Evolutionary conservation across 2,113 vertebrate genomes (phyloP), one percentile per base, ranked within the genome.

Genomic region (Dicerorhinus sumatrensis): DNA sequence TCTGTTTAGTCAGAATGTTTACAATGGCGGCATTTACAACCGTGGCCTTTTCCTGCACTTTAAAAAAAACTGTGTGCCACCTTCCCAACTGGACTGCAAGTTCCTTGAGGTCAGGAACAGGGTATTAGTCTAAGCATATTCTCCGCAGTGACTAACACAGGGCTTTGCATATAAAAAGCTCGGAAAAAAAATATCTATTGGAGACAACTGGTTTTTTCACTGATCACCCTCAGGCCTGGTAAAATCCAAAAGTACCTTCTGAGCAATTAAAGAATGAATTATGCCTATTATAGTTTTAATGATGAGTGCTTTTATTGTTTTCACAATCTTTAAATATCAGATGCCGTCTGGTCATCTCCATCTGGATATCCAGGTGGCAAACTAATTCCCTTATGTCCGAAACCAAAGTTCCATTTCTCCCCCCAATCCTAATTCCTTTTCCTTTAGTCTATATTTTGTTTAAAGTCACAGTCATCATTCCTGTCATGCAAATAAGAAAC

Each of bases 221-320:
- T 77, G 36, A 86, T 90, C 82, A 90, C 11, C 3, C 21, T 60
- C 16, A 79, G 36, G 18, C 29, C 6, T 82, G 39, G 27, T 75
- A 91, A 95, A 91, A 91, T 23, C 9, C 10, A 67, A 46, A 82
- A 72, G 14, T 36, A 62, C 2, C 46, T 92, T 88, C 83, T 62
- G 9, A 94, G 81, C 83, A 91, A 72, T 91, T 91, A 63, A 91
- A 85, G 23, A 54, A 56, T 90, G 12, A 72, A 69, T 93, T 91
- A 73, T 69, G 27, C 27, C 77, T 72, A 51, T 54, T 82, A 87
- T 13, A 54, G 31, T 60, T 72, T 63, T 86, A 84, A 80, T 63
- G 42, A 90, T 73, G 21, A 91, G 18, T 72, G 6, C 3, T 73
- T 88, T 87, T 42, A 69, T 60, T 94, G 56, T 54, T 84, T 94